Evolutionary conservation across 2,888 invertebrate species (phyloP).

Genomic region (Drepanosiphum platanoidis): DNA sequence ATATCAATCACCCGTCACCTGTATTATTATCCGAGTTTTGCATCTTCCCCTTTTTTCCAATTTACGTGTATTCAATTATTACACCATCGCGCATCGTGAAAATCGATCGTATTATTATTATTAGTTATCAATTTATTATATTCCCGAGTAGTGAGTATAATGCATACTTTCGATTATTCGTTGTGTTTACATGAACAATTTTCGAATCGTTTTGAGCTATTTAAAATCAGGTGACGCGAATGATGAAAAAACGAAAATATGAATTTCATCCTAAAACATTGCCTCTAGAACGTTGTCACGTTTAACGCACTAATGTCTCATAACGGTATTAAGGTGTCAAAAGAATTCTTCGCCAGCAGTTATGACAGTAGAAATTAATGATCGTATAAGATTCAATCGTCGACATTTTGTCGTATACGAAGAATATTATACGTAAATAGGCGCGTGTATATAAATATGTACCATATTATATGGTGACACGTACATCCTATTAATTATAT

Average conservation of each 20-base stretch:
- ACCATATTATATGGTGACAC: not conserved
- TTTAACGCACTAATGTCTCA: constrained; percentile 5
- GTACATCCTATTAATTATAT: not conserved
- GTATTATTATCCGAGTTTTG: too few relatives aligned
- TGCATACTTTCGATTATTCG: too few relatives aligned
- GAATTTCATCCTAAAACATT: not conserved
- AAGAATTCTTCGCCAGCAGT: not conserved
- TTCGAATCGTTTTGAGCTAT: not conserved
- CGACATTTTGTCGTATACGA: not conserved
- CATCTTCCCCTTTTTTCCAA: too few relatives aligned
- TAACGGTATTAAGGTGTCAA: constrained; percentile 9
- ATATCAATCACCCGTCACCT: too few relatives aligned
- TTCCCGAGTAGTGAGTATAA: not conserved
- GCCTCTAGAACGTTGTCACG: constrained; percentile 8
- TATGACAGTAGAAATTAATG: not conserved
- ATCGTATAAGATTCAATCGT: not conserved
- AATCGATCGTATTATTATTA: too few relatives aligned
- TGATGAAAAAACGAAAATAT: not conserved
- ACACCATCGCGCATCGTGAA: too few relatives aligned
- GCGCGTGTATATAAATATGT: not conserved
- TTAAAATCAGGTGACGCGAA: not conserved
- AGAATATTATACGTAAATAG: not conserved
- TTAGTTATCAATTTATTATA: not conserved
- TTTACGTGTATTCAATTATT: too few relatives aligned
- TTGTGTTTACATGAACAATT: not conserved